These are phyloP conservation scores for Camponotus vicinus DNA, from an alignment of 1,140 invertebrate species.

Conservation along the genomic window DNA sequence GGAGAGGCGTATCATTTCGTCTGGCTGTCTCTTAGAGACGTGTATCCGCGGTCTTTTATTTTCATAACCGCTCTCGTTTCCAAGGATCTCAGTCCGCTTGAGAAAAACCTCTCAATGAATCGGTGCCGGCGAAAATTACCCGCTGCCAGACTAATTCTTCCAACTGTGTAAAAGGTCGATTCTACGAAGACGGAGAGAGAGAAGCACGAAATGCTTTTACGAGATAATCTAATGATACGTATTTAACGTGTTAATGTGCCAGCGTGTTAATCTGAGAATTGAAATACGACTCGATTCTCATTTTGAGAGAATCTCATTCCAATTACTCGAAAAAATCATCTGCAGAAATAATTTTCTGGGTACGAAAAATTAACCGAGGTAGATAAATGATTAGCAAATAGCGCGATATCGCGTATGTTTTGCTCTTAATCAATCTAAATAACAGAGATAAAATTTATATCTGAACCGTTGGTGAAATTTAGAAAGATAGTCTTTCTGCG, in stretches of 20 bases:
- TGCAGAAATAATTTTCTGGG: no score
- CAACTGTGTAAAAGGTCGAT: not conserved
- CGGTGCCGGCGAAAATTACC: conserved; percentile 19
- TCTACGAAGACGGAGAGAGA: not conserved
- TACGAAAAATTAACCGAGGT: no score
- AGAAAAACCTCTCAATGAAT: conserved; percentile 47
- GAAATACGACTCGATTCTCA: not conserved
- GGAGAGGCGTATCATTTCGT: conserved; percentile 62
- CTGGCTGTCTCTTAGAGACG: conserved; percentile 34
- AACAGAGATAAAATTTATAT: no score
- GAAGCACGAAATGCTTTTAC: no score
- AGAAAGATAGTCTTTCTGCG: no score
- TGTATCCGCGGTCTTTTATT: conserved; percentile 63
- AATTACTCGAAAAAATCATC: not conserved
- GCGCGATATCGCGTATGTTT: no score
- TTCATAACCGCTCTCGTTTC: conserved; percentile 43
- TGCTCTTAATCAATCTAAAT: no score
- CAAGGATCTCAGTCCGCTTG: conserved; percentile 17
- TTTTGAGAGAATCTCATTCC: not conserved
- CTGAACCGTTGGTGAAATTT: no score
- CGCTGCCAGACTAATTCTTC: not conserved
- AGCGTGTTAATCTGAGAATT: not conserved
- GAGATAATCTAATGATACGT: no score
- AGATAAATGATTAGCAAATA: no score
- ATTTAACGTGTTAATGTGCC: no score